A percentile compares a stretch with the other conserved stretches of the same genome.
Conservation (phyloP, 2,888 invertebrate species). For the Druceiella hillmani region DNA sequence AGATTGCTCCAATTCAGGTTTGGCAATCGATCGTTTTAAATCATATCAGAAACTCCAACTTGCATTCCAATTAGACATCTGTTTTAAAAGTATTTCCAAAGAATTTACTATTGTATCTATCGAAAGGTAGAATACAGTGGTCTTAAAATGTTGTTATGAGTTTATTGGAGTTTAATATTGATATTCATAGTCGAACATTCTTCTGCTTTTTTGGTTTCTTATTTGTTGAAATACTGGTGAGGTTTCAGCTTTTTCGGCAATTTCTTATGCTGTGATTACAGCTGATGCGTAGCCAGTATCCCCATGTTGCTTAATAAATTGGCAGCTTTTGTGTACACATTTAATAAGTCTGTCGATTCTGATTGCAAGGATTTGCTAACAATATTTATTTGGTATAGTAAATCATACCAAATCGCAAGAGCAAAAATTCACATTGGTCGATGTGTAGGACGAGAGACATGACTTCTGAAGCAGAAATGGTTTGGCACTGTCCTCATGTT, state of each 20-base stretch:
- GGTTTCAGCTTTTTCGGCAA: not conserved
- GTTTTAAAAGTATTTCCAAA: too few relatives aligned
- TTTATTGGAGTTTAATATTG: not conserved
- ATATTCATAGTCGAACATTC: not conserved
- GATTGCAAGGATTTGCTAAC: slow-evolving; percentile 1
- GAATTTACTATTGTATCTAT: too few relatives aligned
- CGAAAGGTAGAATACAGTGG: too few relatives aligned
- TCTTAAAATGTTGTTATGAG: not conserved
- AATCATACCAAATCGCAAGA: not conserved
- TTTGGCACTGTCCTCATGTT: too few relatives aligned
- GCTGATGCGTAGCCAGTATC: slow-evolving; percentile 1
- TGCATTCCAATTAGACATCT: not conserved
- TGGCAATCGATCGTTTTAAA: not conserved
- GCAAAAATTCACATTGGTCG: too few relatives aligned
- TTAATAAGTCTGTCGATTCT: slow-evolving; percentile 1
- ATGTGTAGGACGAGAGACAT: too few relatives aligned
- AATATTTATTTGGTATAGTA: slow-evolving; percentile 1
- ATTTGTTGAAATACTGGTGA: not conserved
- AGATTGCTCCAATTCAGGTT: slow-evolving; percentile 1
- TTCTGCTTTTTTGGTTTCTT: slow-evolving; percentile 1
- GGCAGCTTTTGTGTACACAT: not conserved
- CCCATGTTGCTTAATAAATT: not conserved
- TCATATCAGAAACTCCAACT: not conserved
- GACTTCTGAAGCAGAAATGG: too few relatives aligned
- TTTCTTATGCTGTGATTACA: slow-evolving; percentile 1